A percentile compares a stretch with the other conserved stretches of the same genome.
phyloP scores from a whole-genome alignment of 1,140 invertebrate species.

The Oncopeltus fasciatus region DNA sequence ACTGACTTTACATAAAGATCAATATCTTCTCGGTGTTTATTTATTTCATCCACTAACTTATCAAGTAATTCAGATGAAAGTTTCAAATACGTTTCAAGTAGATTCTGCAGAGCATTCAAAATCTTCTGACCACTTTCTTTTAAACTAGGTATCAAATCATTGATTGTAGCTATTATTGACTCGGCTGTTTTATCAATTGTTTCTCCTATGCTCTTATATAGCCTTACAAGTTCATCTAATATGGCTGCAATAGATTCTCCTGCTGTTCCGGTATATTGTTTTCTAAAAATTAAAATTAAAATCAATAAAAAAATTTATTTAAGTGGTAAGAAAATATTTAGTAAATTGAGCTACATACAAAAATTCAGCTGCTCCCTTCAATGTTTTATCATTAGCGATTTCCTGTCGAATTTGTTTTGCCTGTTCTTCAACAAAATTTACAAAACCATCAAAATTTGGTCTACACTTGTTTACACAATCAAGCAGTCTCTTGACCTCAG shows the following conservation, averaged over 20 bases:
- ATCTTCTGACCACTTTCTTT: constrained; percentile 38
- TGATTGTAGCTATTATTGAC: constrained; percentile 21
- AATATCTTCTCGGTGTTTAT: constrained; percentile 44
- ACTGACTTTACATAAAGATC: too few species aligned
- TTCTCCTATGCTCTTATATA: constrained; percentile 1
- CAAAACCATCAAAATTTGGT: not conserved
- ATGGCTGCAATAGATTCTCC: constrained; percentile 3
- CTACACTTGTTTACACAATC: not conserved
- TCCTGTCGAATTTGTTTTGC: constrained; percentile 45
- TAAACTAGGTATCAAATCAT: constrained; percentile 30
- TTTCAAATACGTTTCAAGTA: constrained; percentile 35
- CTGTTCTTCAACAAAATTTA: constrained; percentile 29
- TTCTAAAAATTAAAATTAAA: too few species aligned
- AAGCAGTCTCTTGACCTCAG: not conserved
- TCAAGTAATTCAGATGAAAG: constrained; percentile 32
- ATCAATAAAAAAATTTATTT: too few species aligned
- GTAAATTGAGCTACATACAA: too few species aligned
- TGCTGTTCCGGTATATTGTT: constrained; percentile 5
- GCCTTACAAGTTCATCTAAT: constrained; percentile 10
- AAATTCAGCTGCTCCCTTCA: constrained; percentile 46
- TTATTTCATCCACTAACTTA: constrained; percentile 23
- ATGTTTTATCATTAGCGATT: constrained; percentile 43
- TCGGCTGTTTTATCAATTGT: constrained; percentile 31
- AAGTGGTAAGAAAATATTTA: too few species aligned
- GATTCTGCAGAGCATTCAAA: constrained; percentile 37